Conservation (phyloP, 2,113 vertebrate species). For the Holacanthus passer region DNA sequence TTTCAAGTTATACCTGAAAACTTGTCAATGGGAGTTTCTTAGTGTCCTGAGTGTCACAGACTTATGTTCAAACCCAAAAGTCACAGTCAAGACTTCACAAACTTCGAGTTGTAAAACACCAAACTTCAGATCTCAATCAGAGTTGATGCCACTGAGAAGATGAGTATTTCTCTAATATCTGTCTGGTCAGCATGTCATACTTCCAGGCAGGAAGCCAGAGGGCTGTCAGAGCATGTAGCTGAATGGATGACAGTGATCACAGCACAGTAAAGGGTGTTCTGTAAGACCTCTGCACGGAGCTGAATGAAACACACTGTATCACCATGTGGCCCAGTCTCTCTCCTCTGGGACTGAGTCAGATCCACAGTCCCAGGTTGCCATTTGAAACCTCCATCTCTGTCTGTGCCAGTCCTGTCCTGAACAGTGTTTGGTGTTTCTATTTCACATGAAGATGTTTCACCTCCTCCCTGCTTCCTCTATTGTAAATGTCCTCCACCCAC, state of each 20-base stretch:
- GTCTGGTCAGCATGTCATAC: background rate
- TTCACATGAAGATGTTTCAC: background rate
- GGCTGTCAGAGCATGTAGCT: background rate
- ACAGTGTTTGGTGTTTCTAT: background rate
- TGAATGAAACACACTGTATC: constrained; percentile 22
- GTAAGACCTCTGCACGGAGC: constrained; percentile 2
- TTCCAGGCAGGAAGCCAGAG: constrained; percentile 20
- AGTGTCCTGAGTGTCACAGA: background rate
- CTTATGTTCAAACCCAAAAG: background rate
- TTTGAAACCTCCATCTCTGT: constrained; percentile 14
- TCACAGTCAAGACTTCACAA: background rate
- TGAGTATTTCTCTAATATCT: background rate
- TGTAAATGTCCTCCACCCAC: background rate
- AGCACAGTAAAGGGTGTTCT: background rate
- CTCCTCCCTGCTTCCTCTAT: constrained; percentile 3
- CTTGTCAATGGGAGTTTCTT: background rate
- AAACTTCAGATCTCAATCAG: background rate
- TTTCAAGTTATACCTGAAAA: background rate
- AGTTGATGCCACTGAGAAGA: background rate
- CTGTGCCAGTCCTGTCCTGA: background rate
- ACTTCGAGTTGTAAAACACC: background rate
- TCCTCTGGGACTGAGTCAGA: constrained; percentile 11
- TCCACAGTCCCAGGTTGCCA: constrained; percentile 1
- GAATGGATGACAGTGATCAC: background rate
- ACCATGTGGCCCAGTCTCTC: background rate